phyloP scores from a whole-genome alignment of 2,797 vertebrate species.

The Takifugu rubripes region DNA sequence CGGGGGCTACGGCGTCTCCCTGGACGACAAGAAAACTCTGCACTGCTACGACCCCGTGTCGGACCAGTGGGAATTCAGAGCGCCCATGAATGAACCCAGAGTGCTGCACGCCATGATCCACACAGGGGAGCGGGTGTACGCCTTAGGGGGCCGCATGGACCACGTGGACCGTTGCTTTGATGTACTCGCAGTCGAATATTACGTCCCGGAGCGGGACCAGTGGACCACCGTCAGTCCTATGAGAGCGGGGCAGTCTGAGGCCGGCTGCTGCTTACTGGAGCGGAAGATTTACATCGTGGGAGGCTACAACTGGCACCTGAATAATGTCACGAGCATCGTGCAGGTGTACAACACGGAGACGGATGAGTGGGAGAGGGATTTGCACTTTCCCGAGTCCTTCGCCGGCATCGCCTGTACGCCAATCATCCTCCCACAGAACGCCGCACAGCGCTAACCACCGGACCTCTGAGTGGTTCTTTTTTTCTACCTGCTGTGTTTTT shows the following conservation, averaged over 20 bases:
- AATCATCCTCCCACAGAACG: constrained; percentile 83
- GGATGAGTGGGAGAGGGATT: constrained; percentile 94
- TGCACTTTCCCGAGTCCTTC: constrained; percentile 95
- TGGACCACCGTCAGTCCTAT: constrained; percentile 96
- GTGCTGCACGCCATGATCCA: constrained; percentile 93
- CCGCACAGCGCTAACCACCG: constrained; percentile 72
- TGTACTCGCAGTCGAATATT: constrained; percentile 91
- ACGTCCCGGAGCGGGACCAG: constrained; percentile 85
- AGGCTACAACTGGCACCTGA: constrained; percentile 97
- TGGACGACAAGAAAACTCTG: constrained; percentile 93
- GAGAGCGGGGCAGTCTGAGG: constrained; percentile 93
- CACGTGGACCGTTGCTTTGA: constrained; percentile 96
- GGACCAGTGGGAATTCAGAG: constrained; percentile 90
- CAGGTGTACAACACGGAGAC: constrained; percentile 95
- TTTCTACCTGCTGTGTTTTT: too few species aligned
- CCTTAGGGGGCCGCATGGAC: constrained; percentile 94
- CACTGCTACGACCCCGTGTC: constrained; percentile 85
- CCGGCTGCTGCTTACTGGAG: constrained; percentile 88
- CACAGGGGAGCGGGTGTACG: constrained; percentile 78
- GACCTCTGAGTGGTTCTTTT: constrained; percentile 1
- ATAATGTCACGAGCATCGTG: constrained; percentile 95
- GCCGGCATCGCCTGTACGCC: constrained; percentile 90
- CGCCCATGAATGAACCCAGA: constrained; percentile 92
- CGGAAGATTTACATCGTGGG: constrained; percentile 90
- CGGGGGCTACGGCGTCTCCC: constrained; percentile 90